Evolutionary conservation across 2,797 vertebrate genomes (phyloP).

Genomic region (Tinamus major): DNA sequence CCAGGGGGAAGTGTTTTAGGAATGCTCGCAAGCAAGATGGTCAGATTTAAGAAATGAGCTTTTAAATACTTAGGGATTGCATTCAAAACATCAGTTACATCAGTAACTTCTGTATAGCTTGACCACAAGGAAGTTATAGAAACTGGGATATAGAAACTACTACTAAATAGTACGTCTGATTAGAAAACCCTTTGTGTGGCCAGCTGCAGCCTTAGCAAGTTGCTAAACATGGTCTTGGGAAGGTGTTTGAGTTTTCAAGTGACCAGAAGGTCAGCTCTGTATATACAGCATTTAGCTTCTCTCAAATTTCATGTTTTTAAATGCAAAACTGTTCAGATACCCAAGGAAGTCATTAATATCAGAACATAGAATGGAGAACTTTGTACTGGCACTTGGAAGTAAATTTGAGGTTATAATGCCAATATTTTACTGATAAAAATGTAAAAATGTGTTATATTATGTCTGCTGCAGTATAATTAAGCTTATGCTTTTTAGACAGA

Average conservation of each 20-base stretch:
- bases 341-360: slow-evolving; percentile 34
- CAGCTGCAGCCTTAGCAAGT: neutral
- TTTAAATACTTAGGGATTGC: slow-evolving; percentile 2
- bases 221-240: neutral
- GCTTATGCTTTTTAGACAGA: neutral
- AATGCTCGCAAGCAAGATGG: neutral
- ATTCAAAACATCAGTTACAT: neutral
- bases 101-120: neutral
- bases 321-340: slow-evolving; percentile 8
- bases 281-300: neutral
- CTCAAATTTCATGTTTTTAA: neutral
- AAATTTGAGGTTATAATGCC: slow-evolving; percentile 15
- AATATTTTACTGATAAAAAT: slow-evolving; percentile 30
- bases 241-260: neutral
- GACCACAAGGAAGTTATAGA: neutral
- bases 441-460: slow-evolving; percentile 8
- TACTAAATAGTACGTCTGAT: neutral
- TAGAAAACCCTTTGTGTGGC: slow-evolving; percentile 24
- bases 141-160: neutral
- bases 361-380: neutral
- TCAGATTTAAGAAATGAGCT: neutral
- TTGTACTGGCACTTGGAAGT: neutral
- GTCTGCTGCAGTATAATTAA: slow-evolving; percentile 24
- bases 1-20: neutral
- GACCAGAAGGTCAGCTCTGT: neutral